These are phyloP conservation scores for Actinemys pallida DNA, from an alignment of 2,113 vertebrate genomes.

Conservation along the genomic window DNA sequence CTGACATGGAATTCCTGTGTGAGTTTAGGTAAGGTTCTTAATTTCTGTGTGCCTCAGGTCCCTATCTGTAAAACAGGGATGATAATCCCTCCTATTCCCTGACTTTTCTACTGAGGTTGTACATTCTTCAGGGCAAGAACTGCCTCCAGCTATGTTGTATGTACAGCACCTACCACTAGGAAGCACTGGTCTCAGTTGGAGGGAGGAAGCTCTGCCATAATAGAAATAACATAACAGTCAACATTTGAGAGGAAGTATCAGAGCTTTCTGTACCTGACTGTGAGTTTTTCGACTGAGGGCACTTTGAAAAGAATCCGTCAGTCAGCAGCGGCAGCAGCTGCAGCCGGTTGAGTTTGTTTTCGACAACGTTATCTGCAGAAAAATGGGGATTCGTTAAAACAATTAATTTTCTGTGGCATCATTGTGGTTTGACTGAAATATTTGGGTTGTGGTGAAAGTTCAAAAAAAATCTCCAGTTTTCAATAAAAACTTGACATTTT, in stretches of 20 bases:
- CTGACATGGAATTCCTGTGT: not conserved
- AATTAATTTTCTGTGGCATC: fast-evolving
- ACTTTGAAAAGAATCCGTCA: not conserved
- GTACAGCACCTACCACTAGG: not conserved
- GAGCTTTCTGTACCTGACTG: not conserved
- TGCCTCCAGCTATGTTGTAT: too few relatives aligned
- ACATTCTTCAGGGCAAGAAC: too few relatives aligned
- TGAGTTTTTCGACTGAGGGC: not conserved
- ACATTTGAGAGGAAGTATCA: not conserved
- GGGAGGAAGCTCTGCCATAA: not conserved
- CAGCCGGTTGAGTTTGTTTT: not conserved
- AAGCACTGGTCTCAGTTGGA: not conserved
- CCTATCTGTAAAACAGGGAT: too few relatives aligned
- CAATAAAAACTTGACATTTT: not conserved
- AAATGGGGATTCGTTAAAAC: not conserved
- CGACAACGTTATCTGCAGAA: not conserved
- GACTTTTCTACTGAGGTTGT: too few relatives aligned
- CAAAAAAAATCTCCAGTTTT: not conserved
- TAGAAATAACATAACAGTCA: not conserved
- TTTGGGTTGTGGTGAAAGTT: not conserved
- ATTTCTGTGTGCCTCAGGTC: too few relatives aligned
- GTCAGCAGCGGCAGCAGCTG: fast-evolving
- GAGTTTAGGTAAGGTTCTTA: too few relatives aligned
- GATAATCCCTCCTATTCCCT: too few relatives aligned
- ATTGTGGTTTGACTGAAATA: not conserved